Evolutionary conservation across 2,888 invertebrate genomes (phyloP).

Genomic region (Drosophila siamana): DNA sequence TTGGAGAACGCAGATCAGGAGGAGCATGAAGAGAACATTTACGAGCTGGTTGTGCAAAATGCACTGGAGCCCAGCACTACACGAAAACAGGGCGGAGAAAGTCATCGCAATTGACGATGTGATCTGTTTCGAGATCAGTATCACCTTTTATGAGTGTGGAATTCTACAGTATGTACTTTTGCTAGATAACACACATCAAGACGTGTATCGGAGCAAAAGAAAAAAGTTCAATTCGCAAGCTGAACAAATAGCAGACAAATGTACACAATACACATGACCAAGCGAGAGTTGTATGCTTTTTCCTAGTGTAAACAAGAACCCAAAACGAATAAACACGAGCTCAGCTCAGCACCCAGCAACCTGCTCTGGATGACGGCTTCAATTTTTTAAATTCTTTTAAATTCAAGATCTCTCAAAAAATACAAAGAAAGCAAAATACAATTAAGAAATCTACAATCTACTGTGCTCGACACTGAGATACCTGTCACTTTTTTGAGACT

Average conservation of each 20-base stretch:
- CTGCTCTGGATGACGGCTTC: conserved; percentile 4
- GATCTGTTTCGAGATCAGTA: conserved; percentile 12
- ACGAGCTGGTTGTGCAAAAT: conserved; percentile 64
- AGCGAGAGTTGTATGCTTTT: conserved; percentile 58
- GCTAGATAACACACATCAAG: conserved; percentile 22
- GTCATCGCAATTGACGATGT: conserved; percentile 24
- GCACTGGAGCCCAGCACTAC: conserved; percentile 48
- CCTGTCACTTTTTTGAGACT: neutral
- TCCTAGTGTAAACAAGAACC: conserved; percentile 53
- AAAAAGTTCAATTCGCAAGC: conserved; percentile 62
- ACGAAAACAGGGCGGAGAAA: conserved; percentile 27
- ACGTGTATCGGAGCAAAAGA: conserved; percentile 36
- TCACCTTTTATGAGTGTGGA: conserved; percentile 33
- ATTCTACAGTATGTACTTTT: conserved; percentile 38
- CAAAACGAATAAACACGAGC: conserved; percentile 48
- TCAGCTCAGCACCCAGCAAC: conserved; percentile 12
- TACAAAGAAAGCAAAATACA: neutral
- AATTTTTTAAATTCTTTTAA: conserved; percentile 9
- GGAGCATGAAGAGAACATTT: conserved; percentile 48
- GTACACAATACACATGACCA: conserved; percentile 55
- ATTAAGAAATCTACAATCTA: neutral
- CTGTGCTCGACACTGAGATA: neutral
- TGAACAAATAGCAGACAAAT: conserved; percentile 58
- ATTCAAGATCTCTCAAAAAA: conserved; percentile 6
- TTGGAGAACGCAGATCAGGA: neutral